Conservation (phyloP, 2,113 vertebrate species). For the Siniperca chuatsi region DNA sequence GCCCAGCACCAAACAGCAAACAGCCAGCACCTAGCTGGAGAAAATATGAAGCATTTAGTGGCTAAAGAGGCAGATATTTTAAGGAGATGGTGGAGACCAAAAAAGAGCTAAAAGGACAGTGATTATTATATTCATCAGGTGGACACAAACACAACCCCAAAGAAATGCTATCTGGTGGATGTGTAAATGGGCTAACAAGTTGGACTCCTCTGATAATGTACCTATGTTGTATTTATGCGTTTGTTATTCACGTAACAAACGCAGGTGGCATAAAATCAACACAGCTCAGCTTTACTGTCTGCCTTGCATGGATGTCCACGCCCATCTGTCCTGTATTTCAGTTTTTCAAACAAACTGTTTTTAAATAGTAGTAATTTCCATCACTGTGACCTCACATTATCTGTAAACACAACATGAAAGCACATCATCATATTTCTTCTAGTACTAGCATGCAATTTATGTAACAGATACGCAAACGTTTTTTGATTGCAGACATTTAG, state of each 20-base stretch:
- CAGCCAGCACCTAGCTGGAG: neutral
- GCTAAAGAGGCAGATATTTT: neutral
- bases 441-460: neutral
- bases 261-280: neutral
- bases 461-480: neutral
- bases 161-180: neutral
- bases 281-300: neutral
- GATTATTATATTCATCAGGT: neutral
- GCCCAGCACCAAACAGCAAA: too few species aligned
- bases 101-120: too few species aligned
- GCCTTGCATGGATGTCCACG: neutral
- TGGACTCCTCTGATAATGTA: neutral
- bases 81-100: neutral
- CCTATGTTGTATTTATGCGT: neutral
- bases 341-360: neutral
- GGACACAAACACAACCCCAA: neutral
- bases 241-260: neutral
- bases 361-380: conserved; percentile 10
- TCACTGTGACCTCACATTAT: conserved; percentile 21
- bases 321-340: neutral
- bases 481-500: neutral
- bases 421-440: neutral
- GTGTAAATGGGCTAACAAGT: neutral
- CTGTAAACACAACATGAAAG: neutral
- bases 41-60: neutral